Conservation (phyloP, 2,797 vertebrate species). For the Gallirallus australis region DNA sequence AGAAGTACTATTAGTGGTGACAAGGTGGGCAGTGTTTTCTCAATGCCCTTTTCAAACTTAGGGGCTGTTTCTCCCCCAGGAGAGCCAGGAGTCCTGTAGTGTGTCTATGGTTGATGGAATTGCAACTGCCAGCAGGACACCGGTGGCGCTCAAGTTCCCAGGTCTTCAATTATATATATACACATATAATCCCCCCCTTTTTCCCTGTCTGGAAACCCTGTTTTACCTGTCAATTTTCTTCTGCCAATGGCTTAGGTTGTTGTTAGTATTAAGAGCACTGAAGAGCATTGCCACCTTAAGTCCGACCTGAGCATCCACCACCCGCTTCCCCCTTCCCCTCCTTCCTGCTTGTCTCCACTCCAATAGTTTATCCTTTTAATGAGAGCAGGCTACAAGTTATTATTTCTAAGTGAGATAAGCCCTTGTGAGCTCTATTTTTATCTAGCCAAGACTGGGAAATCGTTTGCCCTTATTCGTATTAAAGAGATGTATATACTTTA, state of each 20-base stretch:
- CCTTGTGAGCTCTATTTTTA: constrained; percentile 44
- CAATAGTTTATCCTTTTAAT: constrained; percentile 39
- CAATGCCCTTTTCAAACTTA: not conserved
- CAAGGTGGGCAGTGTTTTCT: not conserved
- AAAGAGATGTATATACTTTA: constrained; percentile 65
- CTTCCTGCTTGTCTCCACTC: not conserved
- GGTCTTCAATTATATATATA: not conserved
- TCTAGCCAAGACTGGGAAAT: constrained; percentile 50
- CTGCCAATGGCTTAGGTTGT: not conserved
- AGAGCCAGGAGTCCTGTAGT: not conserved
- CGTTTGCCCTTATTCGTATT: constrained; percentile 69
- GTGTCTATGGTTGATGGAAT: not conserved
- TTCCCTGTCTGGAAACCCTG: not conserved
- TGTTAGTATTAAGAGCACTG: not conserved
- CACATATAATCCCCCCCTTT: too few species aligned
- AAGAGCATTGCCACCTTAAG: not conserved
- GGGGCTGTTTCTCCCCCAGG: not conserved
- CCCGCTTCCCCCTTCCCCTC: not conserved
- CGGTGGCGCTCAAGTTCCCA: not conserved
- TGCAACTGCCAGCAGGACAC: not conserved
- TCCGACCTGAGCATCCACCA: not conserved
- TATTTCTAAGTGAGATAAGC: constrained; percentile 39
- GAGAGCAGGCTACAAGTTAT: constrained; percentile 26
- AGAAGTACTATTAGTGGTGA: not conserved
- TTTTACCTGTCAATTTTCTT: not conserved